Conservation (phyloP, 2,113 vertebrate genomes). For the Gymnogyps californianus region DNA sequence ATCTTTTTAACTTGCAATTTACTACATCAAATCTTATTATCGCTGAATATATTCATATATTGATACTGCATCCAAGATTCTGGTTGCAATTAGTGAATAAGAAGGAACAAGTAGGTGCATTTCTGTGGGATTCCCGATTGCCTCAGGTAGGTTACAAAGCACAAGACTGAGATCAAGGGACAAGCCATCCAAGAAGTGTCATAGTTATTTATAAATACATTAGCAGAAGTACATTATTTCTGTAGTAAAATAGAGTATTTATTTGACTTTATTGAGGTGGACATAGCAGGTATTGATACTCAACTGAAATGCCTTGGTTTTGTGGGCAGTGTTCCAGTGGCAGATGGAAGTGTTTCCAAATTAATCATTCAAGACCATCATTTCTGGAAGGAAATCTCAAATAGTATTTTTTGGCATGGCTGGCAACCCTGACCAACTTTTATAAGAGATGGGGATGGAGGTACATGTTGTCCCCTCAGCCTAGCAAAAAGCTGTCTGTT, state of each 20-base stretch:
- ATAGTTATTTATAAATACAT: background rate
- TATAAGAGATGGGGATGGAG: background rate
- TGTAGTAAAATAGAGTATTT: background rate
- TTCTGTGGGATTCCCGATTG: background rate
- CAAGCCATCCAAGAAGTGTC: background rate
- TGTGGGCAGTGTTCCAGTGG: background rate
- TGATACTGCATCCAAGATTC: background rate
- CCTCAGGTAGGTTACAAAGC: background rate
- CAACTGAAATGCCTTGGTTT: background rate
- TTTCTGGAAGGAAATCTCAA: background rate
- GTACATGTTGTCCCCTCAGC: background rate
- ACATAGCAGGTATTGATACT: background rate
- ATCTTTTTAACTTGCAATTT: background rate
- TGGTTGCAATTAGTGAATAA: background rate
- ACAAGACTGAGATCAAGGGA: background rate
- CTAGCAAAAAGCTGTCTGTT: background rate
- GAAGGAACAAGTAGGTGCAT: background rate
- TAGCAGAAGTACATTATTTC: background rate
- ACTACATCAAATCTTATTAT: background rate
- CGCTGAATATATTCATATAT: background rate
- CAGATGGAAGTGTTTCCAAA: background rate
- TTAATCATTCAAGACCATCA: background rate
- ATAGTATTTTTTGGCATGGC: background rate
- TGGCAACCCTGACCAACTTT: background rate
- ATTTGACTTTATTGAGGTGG: background rate